Evolutionary conservation across 2,888 invertebrate species (phyloP).

Genomic region (Stomorhina lunata): DNA sequence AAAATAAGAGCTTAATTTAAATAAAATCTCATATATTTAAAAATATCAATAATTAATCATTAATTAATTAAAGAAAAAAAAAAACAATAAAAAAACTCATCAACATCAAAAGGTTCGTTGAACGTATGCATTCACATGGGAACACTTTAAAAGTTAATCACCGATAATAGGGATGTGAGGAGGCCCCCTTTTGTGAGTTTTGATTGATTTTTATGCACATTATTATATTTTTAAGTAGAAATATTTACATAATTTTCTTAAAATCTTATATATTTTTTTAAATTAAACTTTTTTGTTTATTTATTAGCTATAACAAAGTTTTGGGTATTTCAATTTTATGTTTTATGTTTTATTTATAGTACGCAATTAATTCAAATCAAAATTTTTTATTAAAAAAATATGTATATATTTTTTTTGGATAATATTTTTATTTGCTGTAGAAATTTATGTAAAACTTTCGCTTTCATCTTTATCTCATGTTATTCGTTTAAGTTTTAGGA

Average conservation of each 20-base stretch:
- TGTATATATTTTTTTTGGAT: not conserved
- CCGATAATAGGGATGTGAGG: not conserved
- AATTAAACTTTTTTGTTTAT: not conserved
- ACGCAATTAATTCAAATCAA: constrained; percentile 14
- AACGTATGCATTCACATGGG: constrained; percentile 35
- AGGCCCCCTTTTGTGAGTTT: not conserved
- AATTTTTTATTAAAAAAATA: not conserved
- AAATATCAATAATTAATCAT: not conserved
- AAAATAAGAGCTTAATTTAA: not conserved
- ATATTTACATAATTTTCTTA: constrained; percentile 32
- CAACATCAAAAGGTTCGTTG: constrained; percentile 39
- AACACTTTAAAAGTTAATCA: not conserved
- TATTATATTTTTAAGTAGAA: not conserved
- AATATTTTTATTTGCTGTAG: not conserved
- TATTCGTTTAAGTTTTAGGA: constrained; percentile 11
- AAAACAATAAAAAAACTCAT: not conserved
- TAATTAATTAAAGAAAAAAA: not conserved
- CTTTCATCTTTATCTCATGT: constrained; percentile 16
- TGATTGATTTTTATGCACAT: not conserved
- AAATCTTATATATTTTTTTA: not conserved
- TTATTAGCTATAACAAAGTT: not conserved
- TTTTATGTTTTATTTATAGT: not conserved
- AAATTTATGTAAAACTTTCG: constrained; percentile 46
- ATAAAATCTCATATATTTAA: not conserved
- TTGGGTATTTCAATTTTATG: not conserved